Percentiles rank a stretch among this genome's conserved stretches.
These are phyloP conservation scores for Nasua narica DNA, from an alignment of 2,797 vertebrate species.

Conservation along the genomic window DNA sequence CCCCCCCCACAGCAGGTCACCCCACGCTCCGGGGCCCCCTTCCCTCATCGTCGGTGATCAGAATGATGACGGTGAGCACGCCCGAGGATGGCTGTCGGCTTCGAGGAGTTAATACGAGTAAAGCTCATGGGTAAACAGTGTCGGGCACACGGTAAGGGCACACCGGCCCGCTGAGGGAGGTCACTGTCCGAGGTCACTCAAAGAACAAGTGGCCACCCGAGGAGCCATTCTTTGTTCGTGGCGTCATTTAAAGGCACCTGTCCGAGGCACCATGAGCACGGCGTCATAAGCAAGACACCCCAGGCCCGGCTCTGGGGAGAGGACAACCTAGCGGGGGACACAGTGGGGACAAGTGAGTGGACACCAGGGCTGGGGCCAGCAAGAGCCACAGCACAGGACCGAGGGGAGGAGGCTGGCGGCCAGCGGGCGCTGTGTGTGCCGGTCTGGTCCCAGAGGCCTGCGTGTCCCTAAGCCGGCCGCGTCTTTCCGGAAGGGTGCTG, in stretches of 20 bases:
- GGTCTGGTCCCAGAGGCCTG: background rate
- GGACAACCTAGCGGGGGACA: background rate
- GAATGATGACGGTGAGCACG: background rate
- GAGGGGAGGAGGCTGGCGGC: background rate
- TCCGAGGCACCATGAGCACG: background rate
- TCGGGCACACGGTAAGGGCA: background rate
- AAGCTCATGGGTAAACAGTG: background rate
- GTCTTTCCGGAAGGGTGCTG: too few relatives aligned
- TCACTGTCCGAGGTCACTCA: background rate
- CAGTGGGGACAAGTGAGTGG: background rate
- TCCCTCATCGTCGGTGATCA: background rate
- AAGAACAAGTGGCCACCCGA: background rate
- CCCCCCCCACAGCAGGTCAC: background rate
- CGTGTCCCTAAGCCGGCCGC: background rate
- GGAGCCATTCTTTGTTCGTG: background rate
- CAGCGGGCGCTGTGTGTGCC: fast-evolving
- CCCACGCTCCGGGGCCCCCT: background rate
- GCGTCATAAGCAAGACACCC: background rate
- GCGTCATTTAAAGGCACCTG: background rate
- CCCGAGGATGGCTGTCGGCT: background rate
- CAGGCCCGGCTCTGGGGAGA: background rate
- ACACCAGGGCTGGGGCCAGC: too few relatives aligned
- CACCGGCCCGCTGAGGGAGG: background rate
- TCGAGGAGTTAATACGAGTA: background rate
- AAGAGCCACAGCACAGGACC: background rate